Conservation (phyloP, 2,888 invertebrate species). For the Hyppa rectilinea region DNA sequence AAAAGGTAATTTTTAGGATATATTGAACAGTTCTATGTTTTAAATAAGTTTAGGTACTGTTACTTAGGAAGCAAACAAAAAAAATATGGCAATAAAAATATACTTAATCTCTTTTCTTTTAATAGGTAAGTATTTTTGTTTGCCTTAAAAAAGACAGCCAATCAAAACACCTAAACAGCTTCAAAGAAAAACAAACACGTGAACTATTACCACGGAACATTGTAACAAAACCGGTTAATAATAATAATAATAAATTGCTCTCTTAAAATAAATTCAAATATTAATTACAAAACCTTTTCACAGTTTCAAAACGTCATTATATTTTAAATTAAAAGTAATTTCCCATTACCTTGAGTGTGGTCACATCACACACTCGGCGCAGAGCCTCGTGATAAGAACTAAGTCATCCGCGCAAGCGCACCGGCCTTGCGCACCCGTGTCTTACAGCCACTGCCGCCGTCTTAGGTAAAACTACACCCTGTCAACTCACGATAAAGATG, state of each 20-base stretch:
- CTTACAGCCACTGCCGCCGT: conserved; percentile 42
- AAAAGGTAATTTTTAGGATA: no score
- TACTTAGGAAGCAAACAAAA: neutral
- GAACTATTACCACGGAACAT: neutral
- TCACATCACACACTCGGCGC: conserved; percentile 56
- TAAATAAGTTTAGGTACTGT: neutral
- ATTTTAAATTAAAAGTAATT: conserved; percentile 58
- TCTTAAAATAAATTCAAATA: conserved; percentile 45
- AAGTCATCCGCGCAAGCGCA: conserved; percentile 83
- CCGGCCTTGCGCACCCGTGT: conserved; percentile 81
- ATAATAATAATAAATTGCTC: neutral
- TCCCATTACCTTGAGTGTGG: conserved; percentile 61
- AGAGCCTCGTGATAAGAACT: conserved; percentile 83
- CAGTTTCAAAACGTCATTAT: conserved; percentile 38
- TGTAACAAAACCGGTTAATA: neutral
- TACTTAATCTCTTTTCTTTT: neutral
- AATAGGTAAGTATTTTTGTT: neutral
- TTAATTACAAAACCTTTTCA: conserved; percentile 35
- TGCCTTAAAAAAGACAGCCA: neutral
- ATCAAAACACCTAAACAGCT: neutral
- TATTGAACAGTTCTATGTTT: no score
- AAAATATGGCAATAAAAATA: neutral
- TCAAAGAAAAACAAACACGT: neutral
- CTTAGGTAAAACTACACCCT: conserved; percentile 50
- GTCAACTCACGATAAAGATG: conserved; percentile 38